A percentile compares a stretch with the other conserved stretches of the same genome.
Evolutionary conservation across 2,113 vertebrate species (phyloP).

Genomic region (Diadophis punctatus): DNA sequence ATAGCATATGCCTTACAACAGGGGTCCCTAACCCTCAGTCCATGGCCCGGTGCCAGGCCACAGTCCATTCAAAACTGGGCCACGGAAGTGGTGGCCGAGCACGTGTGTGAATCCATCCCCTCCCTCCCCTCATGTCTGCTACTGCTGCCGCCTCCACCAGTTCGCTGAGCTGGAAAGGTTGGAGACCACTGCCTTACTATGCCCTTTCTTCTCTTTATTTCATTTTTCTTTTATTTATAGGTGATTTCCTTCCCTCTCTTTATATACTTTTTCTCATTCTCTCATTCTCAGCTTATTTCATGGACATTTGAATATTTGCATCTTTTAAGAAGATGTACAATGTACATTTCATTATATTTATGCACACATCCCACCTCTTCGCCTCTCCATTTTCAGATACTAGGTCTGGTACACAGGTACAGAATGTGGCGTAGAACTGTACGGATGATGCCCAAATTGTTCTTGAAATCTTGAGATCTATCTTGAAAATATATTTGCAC

Average conservation of each 20-base stretch:
- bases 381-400: background rate
- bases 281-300: background rate
- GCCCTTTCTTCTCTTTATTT: rapidly evolving
- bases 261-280: background rate
- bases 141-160: background rate
- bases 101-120: background rate
- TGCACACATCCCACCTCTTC: background rate
- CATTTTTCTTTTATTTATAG: background rate
- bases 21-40: background rate
- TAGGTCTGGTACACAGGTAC: background rate
- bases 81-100: background rate
- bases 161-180: background rate
- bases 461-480: background rate
- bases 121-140: background rate
- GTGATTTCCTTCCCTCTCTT: rapidly evolving
- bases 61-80: background rate
- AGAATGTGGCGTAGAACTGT: background rate
- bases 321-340: background rate
- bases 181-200: background rate
- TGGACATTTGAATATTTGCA: background rate
- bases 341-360: background rate
- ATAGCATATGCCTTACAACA: background rate
- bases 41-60: background rate
- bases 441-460: background rate
- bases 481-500: background rate